phyloP scores from a whole-genome alignment of 2,797 vertebrate genomes.

The Pangasius sanitwongsei region DNA sequence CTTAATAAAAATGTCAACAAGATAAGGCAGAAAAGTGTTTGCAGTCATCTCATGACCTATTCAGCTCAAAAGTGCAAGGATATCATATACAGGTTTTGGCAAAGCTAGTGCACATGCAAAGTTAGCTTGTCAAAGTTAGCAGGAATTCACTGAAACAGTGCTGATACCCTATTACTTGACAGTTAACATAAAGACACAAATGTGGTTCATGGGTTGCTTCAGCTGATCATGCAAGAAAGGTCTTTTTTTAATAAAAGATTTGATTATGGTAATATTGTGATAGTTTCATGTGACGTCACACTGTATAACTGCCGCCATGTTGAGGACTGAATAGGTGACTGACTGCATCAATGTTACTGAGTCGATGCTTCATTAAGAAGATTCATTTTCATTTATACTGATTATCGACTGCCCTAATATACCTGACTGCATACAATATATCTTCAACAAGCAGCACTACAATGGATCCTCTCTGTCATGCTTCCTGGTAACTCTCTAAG shows the following conservation, averaged over 20 bases:
- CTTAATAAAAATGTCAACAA: neutral
- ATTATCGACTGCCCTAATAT: neutral
- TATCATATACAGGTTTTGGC: neutral
- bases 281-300: neutral
- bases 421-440: neutral
- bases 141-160: neutral
- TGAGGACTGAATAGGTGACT: neutral
- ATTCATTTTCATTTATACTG: neutral
- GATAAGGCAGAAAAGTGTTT: neutral
- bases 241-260: neutral
- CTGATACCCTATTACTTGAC: neutral
- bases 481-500: no score
- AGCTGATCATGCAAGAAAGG: neutral
- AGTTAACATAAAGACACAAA: neutral
- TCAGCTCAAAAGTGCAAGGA: neutral
- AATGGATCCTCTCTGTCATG: neutral
- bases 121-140: neutral
- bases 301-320: neutral
- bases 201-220: neutral
- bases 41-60: neutral
- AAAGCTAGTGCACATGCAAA: neutral
- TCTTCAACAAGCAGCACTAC: neutral
- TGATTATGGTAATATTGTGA: neutral
- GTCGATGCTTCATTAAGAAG: neutral
- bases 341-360: neutral